phyloP scores from a whole-genome alignment of 1,140 invertebrate species.

The Cherax quadricarinatus region DNA sequence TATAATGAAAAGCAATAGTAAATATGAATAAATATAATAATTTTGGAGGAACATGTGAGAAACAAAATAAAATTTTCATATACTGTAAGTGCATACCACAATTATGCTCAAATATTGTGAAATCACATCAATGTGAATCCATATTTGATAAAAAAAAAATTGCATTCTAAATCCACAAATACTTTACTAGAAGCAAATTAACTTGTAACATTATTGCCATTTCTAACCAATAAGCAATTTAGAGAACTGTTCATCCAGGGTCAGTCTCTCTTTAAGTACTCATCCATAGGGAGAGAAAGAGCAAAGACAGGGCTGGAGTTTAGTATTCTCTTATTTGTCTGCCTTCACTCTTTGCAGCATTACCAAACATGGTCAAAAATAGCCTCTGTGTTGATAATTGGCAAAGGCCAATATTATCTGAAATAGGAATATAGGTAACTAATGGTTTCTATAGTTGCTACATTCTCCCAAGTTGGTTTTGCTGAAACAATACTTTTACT shows the following conservation, averaged over 20 bases:
- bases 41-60: neutral
- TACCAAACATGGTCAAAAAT: no score
- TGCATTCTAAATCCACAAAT: neutral
- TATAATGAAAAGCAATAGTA: neutral
- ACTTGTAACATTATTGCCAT: neutral
- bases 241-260: neutral
- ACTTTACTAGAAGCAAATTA: neutral
- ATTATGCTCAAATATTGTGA: neutral
- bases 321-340: no score
- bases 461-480: no score
- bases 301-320: neutral
- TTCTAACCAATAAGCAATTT: neutral
- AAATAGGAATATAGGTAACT: no score
- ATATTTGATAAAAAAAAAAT: neutral
- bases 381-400: no score
- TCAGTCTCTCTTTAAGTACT: conserved; percentile 1
- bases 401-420: no score
- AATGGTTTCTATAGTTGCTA: no score
- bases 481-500: no score
- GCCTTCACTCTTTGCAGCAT: no score
- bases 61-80: neutral
- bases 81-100: neutral
- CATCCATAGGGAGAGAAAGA: neutral
- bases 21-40: neutral
- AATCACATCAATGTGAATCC: neutral